Conservation (phyloP, 1,140 invertebrate genomes). For the Sesamia nonagrioides region DNA sequence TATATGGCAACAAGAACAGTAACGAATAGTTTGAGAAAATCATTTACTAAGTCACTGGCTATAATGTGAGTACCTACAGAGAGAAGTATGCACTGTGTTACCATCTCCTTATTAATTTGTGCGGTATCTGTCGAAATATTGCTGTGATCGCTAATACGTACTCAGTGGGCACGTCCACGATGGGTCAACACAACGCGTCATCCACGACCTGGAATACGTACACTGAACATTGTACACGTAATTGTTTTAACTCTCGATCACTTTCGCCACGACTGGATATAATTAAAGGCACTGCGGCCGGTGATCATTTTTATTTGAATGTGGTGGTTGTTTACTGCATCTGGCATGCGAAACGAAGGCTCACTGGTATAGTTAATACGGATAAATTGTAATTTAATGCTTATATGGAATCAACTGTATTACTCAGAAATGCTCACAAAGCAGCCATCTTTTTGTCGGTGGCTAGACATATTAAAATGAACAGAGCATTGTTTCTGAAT, state of each 20-base stretch:
- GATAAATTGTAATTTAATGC: conserved; percentile 45
- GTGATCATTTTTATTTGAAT: conserved; percentile 39
- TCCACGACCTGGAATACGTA: neutral
- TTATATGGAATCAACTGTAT: conserved; percentile 29
- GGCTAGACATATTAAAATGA: conserved; percentile 20
- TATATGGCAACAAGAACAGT: neutral
- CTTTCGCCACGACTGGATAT: conserved; percentile 15
- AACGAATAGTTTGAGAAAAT: neutral
- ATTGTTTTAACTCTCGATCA: conserved; percentile 18
- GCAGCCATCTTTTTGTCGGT: conserved; percentile 32
- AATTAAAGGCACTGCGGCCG: conserved; percentile 36
- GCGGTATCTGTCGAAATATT: neutral
- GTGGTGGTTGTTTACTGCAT: conserved; percentile 43
- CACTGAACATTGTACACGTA: conserved; percentile 25
- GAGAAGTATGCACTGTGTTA: neutral
- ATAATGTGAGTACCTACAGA: too few relatives aligned
- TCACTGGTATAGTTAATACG: conserved; percentile 24
- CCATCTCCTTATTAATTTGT: neutral
- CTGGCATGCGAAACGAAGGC: conserved; percentile 37
- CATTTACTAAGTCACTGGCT: too few relatives aligned
- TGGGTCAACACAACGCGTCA: conserved; percentile 1
- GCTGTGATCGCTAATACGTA: neutral
- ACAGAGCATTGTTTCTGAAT: conserved; percentile 17
- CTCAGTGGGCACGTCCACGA: neutral
- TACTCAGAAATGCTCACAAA: conserved; percentile 34